These are phyloP conservation scores for Cercopithecus mona DNA, from an alignment of 2,113 vertebrate genomes.

Conservation along the genomic window DNA sequence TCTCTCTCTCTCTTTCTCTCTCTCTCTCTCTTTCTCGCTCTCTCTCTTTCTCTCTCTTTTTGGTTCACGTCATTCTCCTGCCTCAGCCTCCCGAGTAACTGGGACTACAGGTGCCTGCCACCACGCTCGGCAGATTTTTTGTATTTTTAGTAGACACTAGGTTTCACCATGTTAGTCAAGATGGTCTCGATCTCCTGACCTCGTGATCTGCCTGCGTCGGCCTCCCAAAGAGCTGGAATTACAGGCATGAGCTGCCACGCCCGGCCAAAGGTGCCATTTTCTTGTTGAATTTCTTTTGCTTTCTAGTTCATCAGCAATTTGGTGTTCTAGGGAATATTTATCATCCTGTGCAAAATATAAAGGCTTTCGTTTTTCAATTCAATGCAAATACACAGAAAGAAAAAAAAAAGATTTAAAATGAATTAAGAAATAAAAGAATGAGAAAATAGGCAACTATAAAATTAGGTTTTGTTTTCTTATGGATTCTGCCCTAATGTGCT, in stretches of 20 bases:
- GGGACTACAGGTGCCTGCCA: too few species aligned
- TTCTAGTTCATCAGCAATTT: neutral
- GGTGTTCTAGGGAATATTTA: neutral
- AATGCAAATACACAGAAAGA: neutral
- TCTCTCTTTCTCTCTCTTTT: too few species aligned
- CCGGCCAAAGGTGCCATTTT: neutral
- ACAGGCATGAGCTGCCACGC: too few species aligned
- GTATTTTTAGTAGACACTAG: too few species aligned
- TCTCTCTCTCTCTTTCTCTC: accelerated
- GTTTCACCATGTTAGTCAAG: too few species aligned
- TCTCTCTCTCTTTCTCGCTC: too few species aligned
- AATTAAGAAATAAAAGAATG: neutral
- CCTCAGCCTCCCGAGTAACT: too few species aligned
- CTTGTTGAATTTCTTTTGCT: neutral
- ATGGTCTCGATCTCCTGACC: too few species aligned
- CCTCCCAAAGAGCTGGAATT: too few species aligned
- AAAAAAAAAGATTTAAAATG: neutral
- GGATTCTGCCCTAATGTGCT: neutral
- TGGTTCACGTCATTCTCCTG: too few species aligned
- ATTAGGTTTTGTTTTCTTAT: neutral
- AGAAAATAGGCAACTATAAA: neutral
- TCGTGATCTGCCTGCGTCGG: too few species aligned
- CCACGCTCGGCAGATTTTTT: too few species aligned
- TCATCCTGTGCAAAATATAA: neutral
- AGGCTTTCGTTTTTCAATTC: neutral